These are phyloP conservation scores for Lapara coniferarum DNA, from an alignment of 2,888 invertebrate species.

Conservation along the genomic window DNA sequence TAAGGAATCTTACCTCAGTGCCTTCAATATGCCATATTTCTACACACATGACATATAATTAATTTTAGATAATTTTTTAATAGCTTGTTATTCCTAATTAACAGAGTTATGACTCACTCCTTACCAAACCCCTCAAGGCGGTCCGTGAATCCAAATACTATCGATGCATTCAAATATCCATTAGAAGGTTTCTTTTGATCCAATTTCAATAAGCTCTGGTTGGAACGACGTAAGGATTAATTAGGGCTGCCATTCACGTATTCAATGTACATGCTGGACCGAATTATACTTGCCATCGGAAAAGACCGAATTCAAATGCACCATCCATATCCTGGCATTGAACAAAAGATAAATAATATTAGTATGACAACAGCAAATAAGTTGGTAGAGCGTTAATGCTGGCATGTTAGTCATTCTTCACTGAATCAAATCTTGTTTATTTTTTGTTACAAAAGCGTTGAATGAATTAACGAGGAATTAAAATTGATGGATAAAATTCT, in stretches of 20 bases:
- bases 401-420: background rate
- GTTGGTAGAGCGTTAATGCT: constrained; percentile 30
- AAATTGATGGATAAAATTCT: too few species aligned
- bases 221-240: constrained; percentile 58
- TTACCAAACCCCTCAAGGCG: constrained; percentile 39
- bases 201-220: constrained; percentile 60
- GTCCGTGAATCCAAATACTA: constrained; percentile 59
- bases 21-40: too few species aligned
- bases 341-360: constrained; percentile 32
- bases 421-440: background rate
- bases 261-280: constrained; percentile 34
- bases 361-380: constrained; percentile 32
- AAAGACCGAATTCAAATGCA: constrained; percentile 19
- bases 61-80: constrained; percentile 13
- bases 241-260: constrained; percentile 41
- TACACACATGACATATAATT: background rate
- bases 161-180: constrained; percentile 76
- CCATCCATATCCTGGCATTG: constrained; percentile 13
- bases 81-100: constrained; percentile 13
- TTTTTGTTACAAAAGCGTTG: background rate
- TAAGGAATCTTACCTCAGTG: too few species aligned
- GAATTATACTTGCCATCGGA: constrained; percentile 31
- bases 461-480: too few species aligned
- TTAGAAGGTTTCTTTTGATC: constrained; percentile 78
- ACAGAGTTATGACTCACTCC: constrained; percentile 18